Evolutionary conservation across 2,113 vertebrate species (phyloP), one percentile per base, ranked within the genome.

Genomic region (Dromiciops gliroides): DNA sequence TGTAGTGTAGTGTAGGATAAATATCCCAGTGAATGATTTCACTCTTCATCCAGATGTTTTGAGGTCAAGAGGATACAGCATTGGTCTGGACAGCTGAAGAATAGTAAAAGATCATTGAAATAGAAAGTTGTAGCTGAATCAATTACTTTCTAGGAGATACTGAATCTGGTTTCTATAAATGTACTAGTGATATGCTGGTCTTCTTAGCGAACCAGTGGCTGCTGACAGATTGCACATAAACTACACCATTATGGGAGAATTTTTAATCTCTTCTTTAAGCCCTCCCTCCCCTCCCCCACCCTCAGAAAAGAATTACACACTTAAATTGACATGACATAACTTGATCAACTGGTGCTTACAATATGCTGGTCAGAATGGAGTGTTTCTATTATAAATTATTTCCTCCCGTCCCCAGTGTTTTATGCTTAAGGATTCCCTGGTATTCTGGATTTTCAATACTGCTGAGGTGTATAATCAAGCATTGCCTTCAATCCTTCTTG

Each of bases 131-230:
- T 50, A 50, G 95, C 93, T 97, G 96, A 91, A 92, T 97, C 90
- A 93, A 37, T 93, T 95, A 94, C 83, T 95, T 44, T 50, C 22
- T 50, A 95, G 90, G 96, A 95, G 96, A 95, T 52, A 95, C 6
- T 91, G 47, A 96, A 95, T 94, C 89, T 96, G 67, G 14, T 96
- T 97, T 98, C 93, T 97, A 92, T 90, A 98, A 98, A 95, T 48
- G 75, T 97, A 94, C 97, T 49, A 96, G 56, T 91, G 92, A 96
- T 92, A 89, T 19, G 19, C 37, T 44, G 93, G 11, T 25, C 50
- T 97, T 95, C 98, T 95, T 60, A 94, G 28, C 90, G 95, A 97
- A 91, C 37, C 92, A 51, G 51, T 51, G 50, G 23, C 90, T 91
- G 60, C 67, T 97, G 94, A 96, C 88, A 97, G 90, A 96, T 26